Base-by-base conservation (phyloP, 2,113 vertebrate species). In the Dendropsophus ebraccatus region DNA sequence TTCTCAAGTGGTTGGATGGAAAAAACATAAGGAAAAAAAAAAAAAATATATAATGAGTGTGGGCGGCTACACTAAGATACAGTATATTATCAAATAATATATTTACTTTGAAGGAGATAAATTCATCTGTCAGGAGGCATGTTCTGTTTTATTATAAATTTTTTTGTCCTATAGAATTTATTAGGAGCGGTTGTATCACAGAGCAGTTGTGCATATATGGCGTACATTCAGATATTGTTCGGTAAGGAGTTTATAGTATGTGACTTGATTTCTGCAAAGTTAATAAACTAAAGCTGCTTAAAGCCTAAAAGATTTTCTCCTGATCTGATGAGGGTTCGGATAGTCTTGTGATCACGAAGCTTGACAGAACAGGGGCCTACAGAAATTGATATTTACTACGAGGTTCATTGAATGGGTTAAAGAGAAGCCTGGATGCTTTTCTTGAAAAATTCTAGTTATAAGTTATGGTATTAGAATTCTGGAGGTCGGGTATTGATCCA, bases 111-210 rank as follows among this genome's bases (percentile, higher is more conserved):
- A 23, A 35, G 23, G 54, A 50, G 54, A 83, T 1, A 82, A 91
- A 85, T 84, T 70, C 88, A 91, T 91, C 67, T 91, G 87, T 87
- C 87, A 82, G 37, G 23, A 86, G 30, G 37, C 70, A 67, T 37
- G 83, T 74, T 81, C 83, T 75, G 54, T 88, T 85, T 49, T 88
- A 85, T 86, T 85, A 83, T 85, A 82, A 86, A 30, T 72, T 28
- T 84, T 83, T 75, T 81, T 82, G n/a, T n/a, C n/a, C 50, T 83
- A 89, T n/a, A 11, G 87, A 84, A 85, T 47, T 25, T 80, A 60
- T 60, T 62, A 37, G 4, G 11, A 54, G 28, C 13, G 23, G 69
- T 74, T 74, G 28, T 72, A 58, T 83, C n/a, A 12, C 10, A 10
- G 16, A 16, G 49, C 25, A 10, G 74, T 77, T 77, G 70, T 73